A percentile compares a stretch with the other conserved stretches of the same genome.
phyloP scores from a whole-genome alignment of 2,113 vertebrate genomes.

The Polyodon spathula region DNA sequence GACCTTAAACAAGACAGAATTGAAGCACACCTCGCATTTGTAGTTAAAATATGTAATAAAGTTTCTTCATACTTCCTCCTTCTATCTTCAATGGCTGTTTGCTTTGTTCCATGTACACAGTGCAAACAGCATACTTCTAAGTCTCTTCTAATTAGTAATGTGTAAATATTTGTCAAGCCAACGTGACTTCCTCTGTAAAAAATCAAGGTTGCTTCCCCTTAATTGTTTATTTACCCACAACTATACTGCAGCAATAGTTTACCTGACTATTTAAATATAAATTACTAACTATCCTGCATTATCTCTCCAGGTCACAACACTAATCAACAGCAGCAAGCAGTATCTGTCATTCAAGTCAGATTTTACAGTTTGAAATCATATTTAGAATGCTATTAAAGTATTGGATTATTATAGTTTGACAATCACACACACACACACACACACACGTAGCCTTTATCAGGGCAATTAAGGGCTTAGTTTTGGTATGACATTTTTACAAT shows the following conservation, averaged over 20 bases:
- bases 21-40: background rate
- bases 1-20: background rate
- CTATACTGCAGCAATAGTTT: background rate
- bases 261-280: too few species aligned
- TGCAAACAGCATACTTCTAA: background rate
- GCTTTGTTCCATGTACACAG: background rate
- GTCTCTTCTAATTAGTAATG: background rate
- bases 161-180: background rate
- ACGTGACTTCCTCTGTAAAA: background rate
- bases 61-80: background rate
- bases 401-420: background rate
- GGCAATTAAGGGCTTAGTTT: too few species aligned
- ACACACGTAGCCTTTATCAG: too few species aligned
- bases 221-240: background rate
- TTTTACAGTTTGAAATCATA: background rate
- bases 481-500: too few species aligned
- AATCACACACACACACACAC: too few species aligned
- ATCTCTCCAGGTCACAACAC: background rate
- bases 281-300: too few species aligned
- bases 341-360: too few species aligned
- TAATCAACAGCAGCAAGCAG: background rate
- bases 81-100: background rate
- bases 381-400: background rate
- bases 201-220: background rate
- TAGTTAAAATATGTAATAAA: background rate